A percentile compares a stretch with the other conserved stretches of the same genome.
phyloP scores from a whole-genome alignment of 23 tunicate species.

The Oikopleura dioica region DNA sequence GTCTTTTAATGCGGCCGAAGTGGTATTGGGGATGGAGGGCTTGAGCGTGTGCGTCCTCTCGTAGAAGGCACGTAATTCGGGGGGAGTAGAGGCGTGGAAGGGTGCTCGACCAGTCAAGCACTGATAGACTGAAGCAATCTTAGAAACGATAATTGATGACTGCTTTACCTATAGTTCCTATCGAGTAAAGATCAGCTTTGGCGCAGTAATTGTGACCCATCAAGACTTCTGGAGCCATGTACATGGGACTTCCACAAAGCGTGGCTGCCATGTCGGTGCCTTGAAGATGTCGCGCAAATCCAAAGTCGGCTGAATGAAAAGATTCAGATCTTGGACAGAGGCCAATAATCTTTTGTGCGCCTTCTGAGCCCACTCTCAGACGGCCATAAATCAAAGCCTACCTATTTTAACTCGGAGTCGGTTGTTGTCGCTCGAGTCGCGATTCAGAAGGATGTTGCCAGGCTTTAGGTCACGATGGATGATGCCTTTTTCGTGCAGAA shows the following conservation, averaged over 20 bases:
- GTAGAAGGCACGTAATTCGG: conserved; percentile 24
- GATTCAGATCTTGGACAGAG: neutral
- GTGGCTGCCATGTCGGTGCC: conserved; percentile 72
- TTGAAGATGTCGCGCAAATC: conserved; percentile 76
- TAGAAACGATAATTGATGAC: too few relatives aligned
- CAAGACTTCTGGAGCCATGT: conserved; percentile 99
- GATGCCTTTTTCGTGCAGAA: conserved; percentile 50
- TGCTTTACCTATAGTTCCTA: conserved; percentile 88
- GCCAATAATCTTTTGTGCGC: neutral
- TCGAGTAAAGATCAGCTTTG: conserved; percentile 89
- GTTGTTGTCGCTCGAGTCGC: neutral
- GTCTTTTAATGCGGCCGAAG: conserved; percentile 31
- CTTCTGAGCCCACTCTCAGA: neutral
- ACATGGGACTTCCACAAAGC: conserved; percentile 91
- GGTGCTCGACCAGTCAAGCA: conserved; percentile 68
- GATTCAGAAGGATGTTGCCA: conserved; percentile 42
- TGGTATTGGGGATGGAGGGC: conserved; percentile 32
- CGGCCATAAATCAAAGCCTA: conserved; percentile 8
- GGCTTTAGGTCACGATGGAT: conserved; percentile 93
- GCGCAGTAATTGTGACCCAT: conserved; percentile 55
- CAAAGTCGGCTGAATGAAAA: conserved; percentile 69
- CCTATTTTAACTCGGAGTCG: conserved; percentile 40
- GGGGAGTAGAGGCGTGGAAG: conserved; percentile 57
- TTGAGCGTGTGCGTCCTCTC: neutral
- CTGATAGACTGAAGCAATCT: too few relatives aligned